Conservation (phyloP, 1,140 invertebrate genomes). For the Probaryconus sp. region DNA sequence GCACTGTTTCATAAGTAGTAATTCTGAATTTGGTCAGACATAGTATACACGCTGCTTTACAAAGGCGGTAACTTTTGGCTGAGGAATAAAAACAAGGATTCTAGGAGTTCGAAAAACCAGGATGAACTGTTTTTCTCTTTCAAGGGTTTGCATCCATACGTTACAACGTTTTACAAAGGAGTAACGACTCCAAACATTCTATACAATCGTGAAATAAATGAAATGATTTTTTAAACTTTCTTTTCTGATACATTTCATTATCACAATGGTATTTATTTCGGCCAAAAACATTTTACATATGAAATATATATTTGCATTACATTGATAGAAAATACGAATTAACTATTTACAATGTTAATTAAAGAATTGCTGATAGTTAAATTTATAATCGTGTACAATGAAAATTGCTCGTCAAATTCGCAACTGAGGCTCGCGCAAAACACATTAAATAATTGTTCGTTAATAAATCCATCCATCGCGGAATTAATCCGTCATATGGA, state of each 20-base stretch:
- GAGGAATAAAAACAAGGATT: conserved; percentile 23
- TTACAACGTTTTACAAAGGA: conserved; percentile 20
- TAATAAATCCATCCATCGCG: too few relatives aligned
- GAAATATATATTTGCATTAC: too few relatives aligned
- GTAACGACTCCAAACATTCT: conserved; percentile 18
- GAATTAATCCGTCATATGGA: too few relatives aligned
- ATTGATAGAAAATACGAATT: too few relatives aligned
- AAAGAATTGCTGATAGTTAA: too few relatives aligned
- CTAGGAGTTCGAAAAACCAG: conserved; percentile 3
- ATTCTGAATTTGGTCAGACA: conserved; percentile 43
- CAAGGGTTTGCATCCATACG: conserved; percentile 8
- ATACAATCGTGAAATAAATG: conserved; percentile 16
- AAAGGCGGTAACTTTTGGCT: conserved; percentile 28
- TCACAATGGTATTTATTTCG: too few relatives aligned
- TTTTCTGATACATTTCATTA: too few relatives aligned
- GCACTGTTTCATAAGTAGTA: conserved; percentile 26
- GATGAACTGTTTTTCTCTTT: conserved; percentile 24
- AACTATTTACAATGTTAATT: too few relatives aligned
- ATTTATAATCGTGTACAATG: too few relatives aligned
- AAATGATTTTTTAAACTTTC: conserved; percentile 11
- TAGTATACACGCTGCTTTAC: conserved; percentile 19
- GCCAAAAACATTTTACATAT: too few relatives aligned
- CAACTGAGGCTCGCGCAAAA: too few relatives aligned
- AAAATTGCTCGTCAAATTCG: too few relatives aligned
- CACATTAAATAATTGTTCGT: neutral